Percentiles rank a stretch among this genome's conserved stretches.
These are phyloP conservation scores for Apomyelois bistriatella DNA, from an alignment of 2,888 invertebrate species.

Conservation along the genomic window DNA sequence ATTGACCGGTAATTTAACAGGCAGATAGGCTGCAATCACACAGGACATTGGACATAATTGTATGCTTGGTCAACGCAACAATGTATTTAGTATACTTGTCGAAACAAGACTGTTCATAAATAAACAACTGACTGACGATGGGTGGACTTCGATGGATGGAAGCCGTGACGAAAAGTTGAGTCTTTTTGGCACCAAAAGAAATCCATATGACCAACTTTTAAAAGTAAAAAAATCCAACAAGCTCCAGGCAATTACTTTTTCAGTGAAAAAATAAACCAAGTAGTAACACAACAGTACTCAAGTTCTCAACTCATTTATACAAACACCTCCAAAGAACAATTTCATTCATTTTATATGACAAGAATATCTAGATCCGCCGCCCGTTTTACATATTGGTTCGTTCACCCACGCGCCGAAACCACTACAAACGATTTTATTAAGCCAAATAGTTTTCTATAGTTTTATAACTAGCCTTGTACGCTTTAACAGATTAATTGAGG, in stretches of 20 bases:
- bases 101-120: neutral
- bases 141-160: too few species aligned
- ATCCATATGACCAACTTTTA: too few species aligned
- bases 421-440: constrained; percentile 51
- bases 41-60: neutral
- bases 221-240: too few species aligned
- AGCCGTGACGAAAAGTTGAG: too few species aligned
- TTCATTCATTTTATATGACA: constrained; percentile 5
- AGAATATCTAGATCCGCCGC: neutral
- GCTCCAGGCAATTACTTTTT: too few species aligned
- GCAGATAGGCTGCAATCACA: neutral
- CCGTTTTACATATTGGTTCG: neutral
- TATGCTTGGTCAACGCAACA: neutral
- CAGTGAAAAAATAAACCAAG: neutral
- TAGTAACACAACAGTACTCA: neutral
- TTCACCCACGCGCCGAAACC: constrained; percentile 42
- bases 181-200: too few species aligned
- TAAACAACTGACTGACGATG: neutral
- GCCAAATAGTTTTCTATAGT: constrained; percentile 49
- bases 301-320: neutral
- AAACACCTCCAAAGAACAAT: constrained; percentile 1
- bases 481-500: constrained; percentile 45
- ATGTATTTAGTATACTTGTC: neutral
- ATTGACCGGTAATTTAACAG: neutral
- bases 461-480: constrained; percentile 54